Conservation (phyloP, 2,113 vertebrate genomes). For the Tonatia bakeri region DNA sequence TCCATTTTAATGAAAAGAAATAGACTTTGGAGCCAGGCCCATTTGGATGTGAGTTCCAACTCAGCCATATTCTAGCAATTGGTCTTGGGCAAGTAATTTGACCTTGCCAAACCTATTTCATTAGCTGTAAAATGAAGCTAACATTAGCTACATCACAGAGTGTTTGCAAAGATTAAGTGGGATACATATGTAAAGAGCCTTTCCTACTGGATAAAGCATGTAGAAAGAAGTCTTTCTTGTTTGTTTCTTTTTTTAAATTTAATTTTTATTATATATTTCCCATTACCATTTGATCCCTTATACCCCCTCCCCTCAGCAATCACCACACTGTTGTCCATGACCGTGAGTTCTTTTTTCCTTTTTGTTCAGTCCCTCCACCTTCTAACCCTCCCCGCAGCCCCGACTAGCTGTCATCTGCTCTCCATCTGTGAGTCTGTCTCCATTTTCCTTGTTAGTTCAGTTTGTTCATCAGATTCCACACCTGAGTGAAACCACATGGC, state of each 20-base stretch:
- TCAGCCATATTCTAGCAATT: background rate
- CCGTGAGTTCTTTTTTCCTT: too few relatives aligned
- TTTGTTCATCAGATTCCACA: too few relatives aligned
- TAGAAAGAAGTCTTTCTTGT: background rate
- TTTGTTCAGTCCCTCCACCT: too few relatives aligned
- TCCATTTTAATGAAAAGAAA: background rate
- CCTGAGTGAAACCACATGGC: too few relatives aligned
- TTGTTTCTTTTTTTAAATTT: background rate
- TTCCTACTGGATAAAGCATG: background rate
- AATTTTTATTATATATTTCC: too few relatives aligned
- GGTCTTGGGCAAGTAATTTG: constrained; percentile 8
- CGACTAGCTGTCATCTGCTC: too few relatives aligned
- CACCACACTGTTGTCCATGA: too few relatives aligned
- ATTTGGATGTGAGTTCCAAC: background rate
- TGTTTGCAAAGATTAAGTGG: background rate
- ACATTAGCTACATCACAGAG: background rate
- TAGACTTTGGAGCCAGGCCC: background rate
- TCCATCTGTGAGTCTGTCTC: too few relatives aligned
- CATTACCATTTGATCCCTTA: too few relatives aligned
- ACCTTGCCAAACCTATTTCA: background rate
- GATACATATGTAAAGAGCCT: background rate
- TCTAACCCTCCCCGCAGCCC: too few relatives aligned
- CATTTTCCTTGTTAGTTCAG: too few relatives aligned
- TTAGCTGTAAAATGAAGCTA: background rate
- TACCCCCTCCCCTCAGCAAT: too few relatives aligned